Evolutionary conservation across 2,888 invertebrate genomes (phyloP).

Genomic region (Serrognathus titanus): DNA sequence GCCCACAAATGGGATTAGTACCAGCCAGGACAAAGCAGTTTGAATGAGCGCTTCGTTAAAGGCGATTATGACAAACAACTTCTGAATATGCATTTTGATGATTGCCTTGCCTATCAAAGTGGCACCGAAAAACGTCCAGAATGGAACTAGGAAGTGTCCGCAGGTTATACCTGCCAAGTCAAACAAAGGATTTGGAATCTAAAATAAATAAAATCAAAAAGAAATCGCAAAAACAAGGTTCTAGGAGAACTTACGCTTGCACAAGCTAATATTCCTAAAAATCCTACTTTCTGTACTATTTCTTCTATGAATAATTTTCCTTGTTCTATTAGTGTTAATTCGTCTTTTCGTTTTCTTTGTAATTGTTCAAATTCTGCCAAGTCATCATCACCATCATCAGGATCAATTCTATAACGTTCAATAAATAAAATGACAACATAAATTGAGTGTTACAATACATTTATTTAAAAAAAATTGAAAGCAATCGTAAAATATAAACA

Average conservation of each 20-base stretch:
- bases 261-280: constrained; percentile 92
- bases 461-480: constrained; percentile 32
- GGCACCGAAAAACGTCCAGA: constrained; percentile 99
- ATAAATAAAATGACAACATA: no score
- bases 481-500: no score
- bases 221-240: background rate
- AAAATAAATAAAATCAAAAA: constrained; percentile 29
- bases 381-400: constrained; percentile 66
- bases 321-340: constrained; percentile 66
- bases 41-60: constrained; percentile 93
- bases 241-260: constrained; percentile 69
- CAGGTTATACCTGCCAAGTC: constrained; percentile 98
- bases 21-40: constrained; percentile 61
- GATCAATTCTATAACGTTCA: constrained; percentile 38
- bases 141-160: constrained; percentile 97
- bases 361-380: constrained; percentile 71
- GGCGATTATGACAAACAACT: constrained; percentile 93
- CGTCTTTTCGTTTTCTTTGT: constrained; percentile 59
- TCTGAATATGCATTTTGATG: constrained; percentile 97
- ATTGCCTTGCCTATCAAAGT: constrained; percentile 96
- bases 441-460: no score
- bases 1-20: constrained; percentile 76
- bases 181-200: constrained; percentile 99
- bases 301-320: constrained; percentile 84
- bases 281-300: constrained; percentile 90